Percentiles rank a stretch among this genome's conserved stretches.
These are phyloP conservation scores for Pangasius djambal DNA, from an alignment of 2,797 vertebrate species.

Conservation along the genomic window DNA sequence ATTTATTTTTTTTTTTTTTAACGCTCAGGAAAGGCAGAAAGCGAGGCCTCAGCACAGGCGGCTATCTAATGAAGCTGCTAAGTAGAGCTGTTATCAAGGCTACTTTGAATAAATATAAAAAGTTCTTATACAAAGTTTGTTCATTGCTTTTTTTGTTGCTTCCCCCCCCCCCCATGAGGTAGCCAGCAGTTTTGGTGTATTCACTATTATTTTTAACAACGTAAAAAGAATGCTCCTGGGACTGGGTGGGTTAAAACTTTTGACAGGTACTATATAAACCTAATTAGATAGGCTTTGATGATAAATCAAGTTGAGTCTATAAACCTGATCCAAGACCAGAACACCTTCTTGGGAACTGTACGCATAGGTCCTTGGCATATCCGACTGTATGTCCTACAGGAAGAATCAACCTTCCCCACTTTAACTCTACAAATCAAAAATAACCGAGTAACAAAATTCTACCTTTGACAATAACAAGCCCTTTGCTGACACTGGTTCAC, in stretches of 20 bases:
- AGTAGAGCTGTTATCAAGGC: neutral
- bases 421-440: constrained; percentile 20
- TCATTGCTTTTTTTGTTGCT: neutral
- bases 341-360: neutral
- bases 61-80: neutral
- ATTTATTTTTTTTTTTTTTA: neutral
- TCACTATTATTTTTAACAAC: neutral
- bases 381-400: constrained; percentile 5
- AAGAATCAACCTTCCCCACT: constrained; percentile 10
- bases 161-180: neutral
- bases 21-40: neutral
- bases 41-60: neutral
- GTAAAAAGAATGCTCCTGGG: neutral
- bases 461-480: constrained; percentile 19
- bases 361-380: neutral
- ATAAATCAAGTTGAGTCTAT: neutral
- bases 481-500: constrained; percentile 48
- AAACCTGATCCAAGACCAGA: constrained; percentile 16
- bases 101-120: constrained; percentile 21
- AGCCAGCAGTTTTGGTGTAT: constrained; percentile 14
- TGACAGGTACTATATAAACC: neutral
- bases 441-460: neutral
- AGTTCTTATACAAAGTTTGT: neutral
- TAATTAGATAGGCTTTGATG: neutral
- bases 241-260: constrained; percentile 17